Percentiles rank a stretch among this genome's conserved stretches.
Evolutionary conservation across 1,140 invertebrate genomes (phyloP).

Genomic region (Euwallacea similis): DNA sequence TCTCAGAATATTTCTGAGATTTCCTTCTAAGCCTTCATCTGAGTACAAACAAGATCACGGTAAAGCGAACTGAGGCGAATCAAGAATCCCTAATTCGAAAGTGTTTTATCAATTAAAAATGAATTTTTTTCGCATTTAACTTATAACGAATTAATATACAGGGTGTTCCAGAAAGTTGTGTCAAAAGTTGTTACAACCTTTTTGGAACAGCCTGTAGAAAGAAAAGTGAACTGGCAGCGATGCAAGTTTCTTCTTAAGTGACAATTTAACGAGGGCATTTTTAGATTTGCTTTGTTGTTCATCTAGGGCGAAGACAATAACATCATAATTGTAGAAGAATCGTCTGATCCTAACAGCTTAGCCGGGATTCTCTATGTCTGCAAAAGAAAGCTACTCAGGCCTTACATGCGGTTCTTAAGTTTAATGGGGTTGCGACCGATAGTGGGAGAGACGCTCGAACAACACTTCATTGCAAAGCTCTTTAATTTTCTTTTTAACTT

Average conservation of each 20-base stretch:
- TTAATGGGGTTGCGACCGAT: constrained; percentile 74
- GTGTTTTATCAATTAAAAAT: no score
- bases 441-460: constrained; percentile 62
- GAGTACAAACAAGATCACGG: no score
- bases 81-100: no score
- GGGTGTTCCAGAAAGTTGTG: no score
- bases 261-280: neutral
- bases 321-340: constrained; percentile 34
- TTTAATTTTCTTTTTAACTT: constrained; percentile 69
- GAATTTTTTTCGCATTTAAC: no score
- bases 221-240: neutral
- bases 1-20: no score
- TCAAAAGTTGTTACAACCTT: no score
- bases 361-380: constrained; percentile 76
- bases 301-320: constrained; percentile 31
- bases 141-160: neutral
- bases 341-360: constrained; percentile 57
- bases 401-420: constrained; percentile 71
- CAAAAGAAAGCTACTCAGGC: constrained; percentile 75
- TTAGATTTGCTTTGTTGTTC: constrained; percentile 10
- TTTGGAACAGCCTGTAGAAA: no score
- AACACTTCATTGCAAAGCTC: constrained; percentile 60
- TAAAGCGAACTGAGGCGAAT: no score
- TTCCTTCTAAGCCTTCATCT: no score
- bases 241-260: neutral